phyloP scores from a whole-genome alignment of 1,140 invertebrate genomes.

The Platorchestia sp. region DNA sequence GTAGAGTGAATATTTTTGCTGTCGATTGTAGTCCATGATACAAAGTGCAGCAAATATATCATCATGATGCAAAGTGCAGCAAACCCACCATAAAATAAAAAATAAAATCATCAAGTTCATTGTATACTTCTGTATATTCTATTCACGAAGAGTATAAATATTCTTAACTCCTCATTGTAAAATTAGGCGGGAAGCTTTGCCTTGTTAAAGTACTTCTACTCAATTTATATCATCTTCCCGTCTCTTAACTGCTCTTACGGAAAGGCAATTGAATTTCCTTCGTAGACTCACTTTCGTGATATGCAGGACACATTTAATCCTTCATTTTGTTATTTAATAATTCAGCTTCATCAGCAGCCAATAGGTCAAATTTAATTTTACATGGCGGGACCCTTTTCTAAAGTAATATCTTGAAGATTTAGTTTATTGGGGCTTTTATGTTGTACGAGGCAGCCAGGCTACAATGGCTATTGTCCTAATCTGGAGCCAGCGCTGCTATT shows the following conservation, averaged over 20 bases:
- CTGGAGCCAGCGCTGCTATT: neutral
- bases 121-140: no score
- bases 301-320: neutral
- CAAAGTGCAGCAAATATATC: no score
- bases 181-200: neutral
- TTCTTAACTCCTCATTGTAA: neutral
- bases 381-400: neutral
- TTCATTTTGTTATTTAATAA: neutral
- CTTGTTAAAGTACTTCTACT: neutral
- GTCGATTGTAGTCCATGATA: no score
- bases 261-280: neutral
- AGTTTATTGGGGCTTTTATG: slow-evolving; percentile 34
- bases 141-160: neutral
- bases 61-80: no score
- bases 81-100: no score
- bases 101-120: no score
- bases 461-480: slow-evolving; percentile 53
- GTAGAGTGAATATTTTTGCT: no score
- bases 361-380: neutral
- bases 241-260: neutral
- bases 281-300: neutral
- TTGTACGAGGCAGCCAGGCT: slow-evolving; percentile 11
- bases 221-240: neutral
- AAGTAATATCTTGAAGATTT: neutral
- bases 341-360: neutral